Conservation (phyloP, 2,888 invertebrate species). For the Cephus rjabovi region DNA sequence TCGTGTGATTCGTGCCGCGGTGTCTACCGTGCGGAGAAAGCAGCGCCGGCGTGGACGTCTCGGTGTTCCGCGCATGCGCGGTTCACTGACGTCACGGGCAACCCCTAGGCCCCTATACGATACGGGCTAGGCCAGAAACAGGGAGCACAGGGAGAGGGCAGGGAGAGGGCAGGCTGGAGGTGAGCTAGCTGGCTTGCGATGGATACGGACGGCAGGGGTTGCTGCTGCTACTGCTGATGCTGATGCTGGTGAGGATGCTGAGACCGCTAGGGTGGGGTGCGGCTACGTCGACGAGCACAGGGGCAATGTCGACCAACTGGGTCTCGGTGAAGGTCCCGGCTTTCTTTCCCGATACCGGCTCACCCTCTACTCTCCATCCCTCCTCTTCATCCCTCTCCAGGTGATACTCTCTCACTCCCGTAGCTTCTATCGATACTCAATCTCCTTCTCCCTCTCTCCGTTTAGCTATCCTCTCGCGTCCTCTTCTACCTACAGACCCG, state of each 20-base stretch:
- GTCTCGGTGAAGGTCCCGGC: constrained; percentile 63
- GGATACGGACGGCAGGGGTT: constrained; percentile 10
- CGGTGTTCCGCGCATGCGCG: constrained; percentile 45
- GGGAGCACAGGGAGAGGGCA: constrained; percentile 11
- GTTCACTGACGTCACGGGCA: constrained; percentile 24
- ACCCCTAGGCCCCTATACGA: constrained; percentile 15
- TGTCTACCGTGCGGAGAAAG: constrained; percentile 29
- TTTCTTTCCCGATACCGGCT: constrained; percentile 21
- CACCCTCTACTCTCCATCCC: constrained; percentile 18
- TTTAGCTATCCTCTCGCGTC: background rate
- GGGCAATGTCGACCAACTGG: constrained; percentile 63
- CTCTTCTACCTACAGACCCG: background rate
- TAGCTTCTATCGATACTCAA: background rate
- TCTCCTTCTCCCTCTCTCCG: constrained; percentile 10
- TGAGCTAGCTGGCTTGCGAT: constrained; percentile 18
- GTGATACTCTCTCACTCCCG: constrained; percentile 3
- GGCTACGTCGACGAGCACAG: constrained; percentile 40
- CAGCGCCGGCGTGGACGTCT: constrained; percentile 40
- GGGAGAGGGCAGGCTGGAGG: constrained; percentile 5
- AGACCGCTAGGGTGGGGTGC: constrained; percentile 33
- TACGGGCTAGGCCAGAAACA: constrained; percentile 21
- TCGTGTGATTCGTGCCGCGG: constrained; percentile 42
- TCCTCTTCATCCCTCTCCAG: constrained; percentile 4
- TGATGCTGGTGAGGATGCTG: background rate
- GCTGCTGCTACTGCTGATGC: constrained; percentile 13